Conservation (phyloP, 2,113 vertebrate genomes). For the Lepisosteus osseus region DNA sequence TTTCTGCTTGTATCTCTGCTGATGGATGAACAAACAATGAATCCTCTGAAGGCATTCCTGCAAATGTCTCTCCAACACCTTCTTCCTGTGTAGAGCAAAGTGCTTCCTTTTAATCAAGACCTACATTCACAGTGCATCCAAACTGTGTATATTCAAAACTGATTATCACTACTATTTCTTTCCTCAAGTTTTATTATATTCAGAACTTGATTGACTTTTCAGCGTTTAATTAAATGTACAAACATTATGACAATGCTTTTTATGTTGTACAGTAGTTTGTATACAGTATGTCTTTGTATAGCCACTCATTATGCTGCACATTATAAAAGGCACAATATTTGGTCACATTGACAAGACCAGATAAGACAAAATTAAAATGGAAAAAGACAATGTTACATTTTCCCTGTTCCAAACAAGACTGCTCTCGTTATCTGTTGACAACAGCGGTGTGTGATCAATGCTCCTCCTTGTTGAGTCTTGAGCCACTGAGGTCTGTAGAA, state of each 20-base stretch:
- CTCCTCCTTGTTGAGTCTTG: background rate
- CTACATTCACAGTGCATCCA: background rate
- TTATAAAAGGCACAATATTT: background rate
- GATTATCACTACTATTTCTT: too few relatives aligned
- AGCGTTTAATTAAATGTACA: too few relatives aligned
- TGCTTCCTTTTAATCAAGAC: too few relatives aligned
- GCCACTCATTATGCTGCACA: background rate
- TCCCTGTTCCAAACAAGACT: background rate
- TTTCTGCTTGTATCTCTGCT: constrained; percentile 28
- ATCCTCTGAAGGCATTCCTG: constrained; percentile 56
- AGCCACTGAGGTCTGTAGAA: background rate
- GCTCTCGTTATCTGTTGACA: background rate
- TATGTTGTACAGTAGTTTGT: background rate
- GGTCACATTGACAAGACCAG: background rate
- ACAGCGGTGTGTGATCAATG: background rate
- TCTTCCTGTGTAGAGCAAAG: constrained; percentile 34
- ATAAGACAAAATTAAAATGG: too few relatives aligned
- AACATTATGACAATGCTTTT: too few relatives aligned
- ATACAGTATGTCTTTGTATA: constrained; percentile 24
- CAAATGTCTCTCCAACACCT: constrained; percentile 30
- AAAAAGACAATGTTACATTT: background rate
- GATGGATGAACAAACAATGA: constrained; percentile 53
- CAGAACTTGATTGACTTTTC: too few relatives aligned
- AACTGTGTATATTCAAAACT: too few relatives aligned
- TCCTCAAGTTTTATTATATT: too few relatives aligned